phyloP scores from a whole-genome alignment of 1,140 invertebrate genomes.

The Idris sp. region DNA sequence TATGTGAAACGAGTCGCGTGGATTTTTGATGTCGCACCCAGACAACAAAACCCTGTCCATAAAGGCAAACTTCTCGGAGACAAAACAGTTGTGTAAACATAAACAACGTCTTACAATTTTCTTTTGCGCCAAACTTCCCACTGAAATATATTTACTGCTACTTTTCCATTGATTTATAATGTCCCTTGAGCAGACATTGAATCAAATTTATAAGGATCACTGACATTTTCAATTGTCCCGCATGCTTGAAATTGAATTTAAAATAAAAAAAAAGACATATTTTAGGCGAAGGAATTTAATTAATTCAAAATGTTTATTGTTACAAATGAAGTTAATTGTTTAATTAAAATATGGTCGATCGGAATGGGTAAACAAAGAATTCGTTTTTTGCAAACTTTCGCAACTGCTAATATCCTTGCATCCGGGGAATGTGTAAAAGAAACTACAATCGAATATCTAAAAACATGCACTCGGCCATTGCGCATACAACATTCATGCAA shows the following conservation, averaged over 20 bases:
- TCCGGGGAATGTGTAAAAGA: slow-evolving; percentile 40
- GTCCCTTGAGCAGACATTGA: slow-evolving; percentile 10
- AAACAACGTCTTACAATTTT: slow-evolving; percentile 45
- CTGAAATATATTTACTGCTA: slow-evolving; percentile 48
- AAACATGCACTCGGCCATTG: slow-evolving; percentile 12
- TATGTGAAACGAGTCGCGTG: slow-evolving; percentile 40
- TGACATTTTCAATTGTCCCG: slow-evolving; percentile 17
- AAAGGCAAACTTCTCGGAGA: slow-evolving; percentile 44
- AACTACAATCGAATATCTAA: slow-evolving; percentile 30
- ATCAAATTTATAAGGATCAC: slow-evolving; percentile 30
- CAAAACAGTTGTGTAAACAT: slow-evolving; percentile 58
- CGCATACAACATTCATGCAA: slow-evolving; percentile 14
- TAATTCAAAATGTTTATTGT: slow-evolving; percentile 16
- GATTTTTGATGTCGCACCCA: slow-evolving; percentile 47
- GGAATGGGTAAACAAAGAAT: slow-evolving; percentile 24
- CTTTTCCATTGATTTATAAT: slow-evolving; percentile 45
- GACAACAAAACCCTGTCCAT: slow-evolving; percentile 29
- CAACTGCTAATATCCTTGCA: slow-evolving; percentile 38
- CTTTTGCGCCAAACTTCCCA: slow-evolving; percentile 24
- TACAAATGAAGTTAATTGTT: slow-evolving; percentile 48
- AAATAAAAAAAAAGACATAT: too few species aligned
- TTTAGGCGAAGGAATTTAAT: too few species aligned
- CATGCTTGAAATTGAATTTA: slow-evolving; percentile 10
- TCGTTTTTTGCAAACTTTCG: slow-evolving; percentile 28
- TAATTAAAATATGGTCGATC: slow-evolving; percentile 35